Evolutionary conservation across 2,888 invertebrate genomes (phyloP).

Genomic region (Stenolophus ochropezus): DNA sequence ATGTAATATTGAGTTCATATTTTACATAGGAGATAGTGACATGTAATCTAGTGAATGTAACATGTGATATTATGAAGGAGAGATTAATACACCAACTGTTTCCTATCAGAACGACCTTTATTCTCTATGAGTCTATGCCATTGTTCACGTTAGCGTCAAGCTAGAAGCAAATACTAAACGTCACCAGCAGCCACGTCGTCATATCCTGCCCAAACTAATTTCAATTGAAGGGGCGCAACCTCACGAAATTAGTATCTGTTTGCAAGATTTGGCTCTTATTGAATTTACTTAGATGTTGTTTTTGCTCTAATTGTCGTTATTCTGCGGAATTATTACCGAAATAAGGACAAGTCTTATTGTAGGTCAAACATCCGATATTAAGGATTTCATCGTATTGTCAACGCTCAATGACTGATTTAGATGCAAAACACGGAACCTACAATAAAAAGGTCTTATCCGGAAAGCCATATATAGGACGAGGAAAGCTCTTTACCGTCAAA

Average conservation of each 20-base stretch:
- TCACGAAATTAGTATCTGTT: not conserved
- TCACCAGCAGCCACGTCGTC: slow-evolving; percentile 22
- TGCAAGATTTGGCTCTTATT: not conserved
- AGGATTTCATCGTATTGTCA: too few species aligned
- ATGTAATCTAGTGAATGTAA: slow-evolving; percentile 33
- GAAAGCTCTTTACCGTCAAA: too few species aligned
- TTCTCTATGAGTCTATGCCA: not conserved
- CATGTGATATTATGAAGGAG: slow-evolving; percentile 31
- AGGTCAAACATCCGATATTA: too few species aligned
- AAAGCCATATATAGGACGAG: too few species aligned
- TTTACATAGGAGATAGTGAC: slow-evolving; percentile 6
- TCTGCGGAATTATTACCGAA: not conserved
- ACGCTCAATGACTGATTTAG: too few species aligned
- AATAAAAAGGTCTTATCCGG: too few species aligned
- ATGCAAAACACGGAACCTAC: too few species aligned
- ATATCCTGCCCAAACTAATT: slow-evolving; percentile 18
- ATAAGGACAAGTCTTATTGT: not conserved
- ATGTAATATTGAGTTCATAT: slow-evolving; percentile 8
- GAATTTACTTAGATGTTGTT: not conserved
- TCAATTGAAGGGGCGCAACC: not conserved
- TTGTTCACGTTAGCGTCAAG: slow-evolving; percentile 22
- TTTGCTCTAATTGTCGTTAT: not conserved
- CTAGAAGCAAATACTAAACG: slow-evolving; percentile 28
- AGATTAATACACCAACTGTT: slow-evolving; percentile 13
- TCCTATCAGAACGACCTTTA: slow-evolving; percentile 21